These are phyloP conservation scores for Mormyrus proboscirostris DNA, from an alignment of 2,797 vertebrate genomes.

Conservation along the genomic window DNA sequence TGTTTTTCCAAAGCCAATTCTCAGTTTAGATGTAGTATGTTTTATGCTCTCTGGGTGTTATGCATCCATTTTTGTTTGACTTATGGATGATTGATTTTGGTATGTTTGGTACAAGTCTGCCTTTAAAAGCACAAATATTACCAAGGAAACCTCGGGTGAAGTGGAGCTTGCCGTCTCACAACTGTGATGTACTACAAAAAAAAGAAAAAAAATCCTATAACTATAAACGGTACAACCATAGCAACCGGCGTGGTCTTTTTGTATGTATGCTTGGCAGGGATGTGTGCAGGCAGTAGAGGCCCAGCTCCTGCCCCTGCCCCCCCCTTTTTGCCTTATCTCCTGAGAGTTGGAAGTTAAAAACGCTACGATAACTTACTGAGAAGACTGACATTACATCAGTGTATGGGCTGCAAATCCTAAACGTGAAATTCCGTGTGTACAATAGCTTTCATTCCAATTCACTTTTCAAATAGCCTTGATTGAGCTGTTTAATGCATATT, in stretches of 20 bases:
- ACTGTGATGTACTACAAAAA: slow-evolving; percentile 15
- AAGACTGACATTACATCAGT: neutral
- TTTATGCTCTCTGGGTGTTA: neutral
- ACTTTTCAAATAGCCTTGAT: neutral
- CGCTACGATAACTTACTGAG: neutral
- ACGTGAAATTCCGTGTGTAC: neutral
- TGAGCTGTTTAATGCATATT: neutral
- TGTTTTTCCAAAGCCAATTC: slow-evolving; percentile 15
- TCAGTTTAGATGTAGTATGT: slow-evolving; percentile 12
- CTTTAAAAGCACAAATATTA: slow-evolving; percentile 20
- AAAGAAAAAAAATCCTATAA: neutral
- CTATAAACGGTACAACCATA: slow-evolving; percentile 3
- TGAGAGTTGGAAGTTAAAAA: neutral
- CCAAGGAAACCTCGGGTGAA: slow-evolving; percentile 4
- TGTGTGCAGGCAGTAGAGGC: neutral
- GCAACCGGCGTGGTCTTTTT: neutral
- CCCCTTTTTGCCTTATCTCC: neutral
- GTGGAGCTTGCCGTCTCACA: slow-evolving; percentile 12
- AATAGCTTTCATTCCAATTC: neutral
- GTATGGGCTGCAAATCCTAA: neutral
- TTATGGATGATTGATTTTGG: neutral
- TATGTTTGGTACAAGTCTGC: neutral
- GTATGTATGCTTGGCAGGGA: neutral
- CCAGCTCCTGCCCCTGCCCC: neutral
- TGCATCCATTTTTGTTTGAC: neutral